Base-by-base conservation (phyloP, 92 coral and sea anemone species). In the Porites rus region DNA sequence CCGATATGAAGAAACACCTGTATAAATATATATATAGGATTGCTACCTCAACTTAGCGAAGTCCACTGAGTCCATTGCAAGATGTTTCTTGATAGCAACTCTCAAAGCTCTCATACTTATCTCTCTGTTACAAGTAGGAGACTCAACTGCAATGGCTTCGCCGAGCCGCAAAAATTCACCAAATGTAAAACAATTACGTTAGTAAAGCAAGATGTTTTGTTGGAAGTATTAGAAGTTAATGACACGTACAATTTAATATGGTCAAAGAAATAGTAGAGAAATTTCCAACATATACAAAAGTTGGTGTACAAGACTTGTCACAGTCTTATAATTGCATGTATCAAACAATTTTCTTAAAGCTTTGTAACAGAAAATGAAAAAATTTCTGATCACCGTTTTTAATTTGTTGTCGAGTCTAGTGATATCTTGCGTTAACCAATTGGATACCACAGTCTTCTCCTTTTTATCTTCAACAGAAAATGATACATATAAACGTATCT, bases 61-160 rank as follows among this genome's bases (percentile, higher is more conserved):
- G 71, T 97, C 98, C 19, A 76, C 56, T 8, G 18, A 70, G 43
- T 86, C 93, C 74, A 86, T 84, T 20, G 91, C 87, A 52, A 82
- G 88, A 76, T 95, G 96, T 73, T 91, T 88, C 74, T 90, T 94
- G 74, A 97, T 94, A 17, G 99, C 98, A 58, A 97, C 67, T 31
- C 87, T 85, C 85, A 97, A 82, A 60, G 99, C 93, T 78, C 93
- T 97, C 92, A 88, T 87, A 63, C 96, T 92, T 18, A 94, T 90
- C 64, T 97, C 94, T 75, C 81, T 91, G 83, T 97, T 81, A 92
- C 74, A 81, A 2, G 87, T 93, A 16, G 98, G 98, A 6, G 91
- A 90, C 31, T 97, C 94, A 43, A 94, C 90, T 16, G 99, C 96
- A 59, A 97, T 90, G 50, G 98, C 99, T 97, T 38, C 46, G 4